Base-by-base conservation (phyloP, 2,113 vertebrate species). In the Delphinapterus leucas region DNA sequence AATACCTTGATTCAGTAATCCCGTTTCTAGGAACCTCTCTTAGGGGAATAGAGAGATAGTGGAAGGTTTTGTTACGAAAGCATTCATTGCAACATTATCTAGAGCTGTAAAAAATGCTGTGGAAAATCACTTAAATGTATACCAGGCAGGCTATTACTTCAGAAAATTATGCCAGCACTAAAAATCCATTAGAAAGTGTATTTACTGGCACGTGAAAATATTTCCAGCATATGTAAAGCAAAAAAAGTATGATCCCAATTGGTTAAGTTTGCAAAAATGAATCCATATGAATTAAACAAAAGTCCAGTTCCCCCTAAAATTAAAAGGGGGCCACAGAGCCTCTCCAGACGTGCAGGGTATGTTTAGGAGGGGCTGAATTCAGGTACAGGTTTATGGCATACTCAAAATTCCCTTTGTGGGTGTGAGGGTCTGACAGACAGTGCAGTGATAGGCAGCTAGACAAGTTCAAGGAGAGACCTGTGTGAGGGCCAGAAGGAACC, bases 181-280 rank as follows among this genome's bases (percentile, higher is more conserved):
- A 88, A 82, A 86, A 47, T 95, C 41, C 25, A 11, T 70, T 74
- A 81, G 18, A 83, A 83, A 76, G 23, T 80, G 14, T 76, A 73
- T 63, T 95, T 38, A 26, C 18, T 77, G 53, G 23, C 12, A 85
- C 13, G 8, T n/a, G 31, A 90, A 94, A 83, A 79, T 79, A 44
- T 88, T 86, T 95, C 33, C n/a, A 80, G 65, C 36, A 12, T 74
- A 44, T 38, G 18, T 67, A 87, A 93, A 88, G 53, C 1, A 14
- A 88, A 38, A 84, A 36, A 58, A 58, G n/a, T 82, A 61, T 61
- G 60, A 71, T 70, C 23, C 11, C 23, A 38, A 86, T 92, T 86
- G 95, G 82, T 76, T 26, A 85, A 70, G 49, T 82, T 92, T 89
- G 44, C 38, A 77, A 86, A 95, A 94, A 88, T 70, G 93, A 95